A percentile compares a stretch with the other conserved stretches of the same genome.
phyloP scores from a whole-genome alignment of 2,888 invertebrate species.

The Lordiphosa andalusiaca region DNA sequence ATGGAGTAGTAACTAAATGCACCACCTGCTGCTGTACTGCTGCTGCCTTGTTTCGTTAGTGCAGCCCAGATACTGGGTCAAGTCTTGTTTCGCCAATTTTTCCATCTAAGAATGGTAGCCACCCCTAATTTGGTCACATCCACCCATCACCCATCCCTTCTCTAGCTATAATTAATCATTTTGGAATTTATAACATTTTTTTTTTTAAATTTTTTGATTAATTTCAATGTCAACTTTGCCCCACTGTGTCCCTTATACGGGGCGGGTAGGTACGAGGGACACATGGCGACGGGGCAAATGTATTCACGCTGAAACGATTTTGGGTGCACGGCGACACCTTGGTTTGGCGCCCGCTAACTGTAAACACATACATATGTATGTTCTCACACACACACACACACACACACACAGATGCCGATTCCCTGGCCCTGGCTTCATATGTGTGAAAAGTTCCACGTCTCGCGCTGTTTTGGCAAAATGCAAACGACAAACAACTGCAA shows the following conservation, averaged over 20 bases:
- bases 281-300: conserved; percentile 52
- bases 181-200: no score
- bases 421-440: conserved; percentile 41
- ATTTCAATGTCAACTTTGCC: no score
- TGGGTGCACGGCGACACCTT: conserved; percentile 73
- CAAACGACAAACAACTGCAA: conserved; percentile 51
- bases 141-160: no score
- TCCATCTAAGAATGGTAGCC: no score
- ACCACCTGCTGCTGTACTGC: no score
- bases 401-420: conserved; percentile 13
- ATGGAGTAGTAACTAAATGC: no score
- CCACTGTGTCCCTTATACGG: conserved; percentile 14
- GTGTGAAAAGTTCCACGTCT: conserved; percentile 70
- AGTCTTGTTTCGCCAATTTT: no score
- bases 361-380: conserved; percentile 69
- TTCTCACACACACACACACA: conserved; percentile 9
- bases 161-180: no score
- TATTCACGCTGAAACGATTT: conserved; percentile 73
- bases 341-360: conserved; percentile 73
- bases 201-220: no score
- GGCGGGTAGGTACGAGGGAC: conserved; percentile 24
- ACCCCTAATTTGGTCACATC: no score
- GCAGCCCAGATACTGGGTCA: no score
- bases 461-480: conserved; percentile 70
- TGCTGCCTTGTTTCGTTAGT: no score